Base-by-base conservation (phyloP, 2,888 invertebrate species). In the Auanema sp. region DNA sequence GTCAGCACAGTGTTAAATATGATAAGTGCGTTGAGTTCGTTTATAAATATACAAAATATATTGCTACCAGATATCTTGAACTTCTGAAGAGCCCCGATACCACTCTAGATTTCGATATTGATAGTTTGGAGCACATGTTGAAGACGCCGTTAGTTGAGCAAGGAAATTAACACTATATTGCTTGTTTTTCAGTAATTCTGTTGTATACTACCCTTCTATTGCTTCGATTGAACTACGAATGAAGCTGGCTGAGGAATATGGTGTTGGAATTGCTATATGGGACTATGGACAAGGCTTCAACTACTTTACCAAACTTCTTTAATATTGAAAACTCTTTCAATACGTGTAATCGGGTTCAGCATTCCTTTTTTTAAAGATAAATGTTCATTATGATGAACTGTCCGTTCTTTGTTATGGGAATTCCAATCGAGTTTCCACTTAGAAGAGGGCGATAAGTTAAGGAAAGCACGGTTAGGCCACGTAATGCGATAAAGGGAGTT, bases 261-360 rank as follows among this genome's bases (percentile, higher is more conserved):
- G 66, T n/a, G 58, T 76, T 8, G 81, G 77, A 10, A 64, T 79
- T 41, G 80, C 75, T 11, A 75, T 81, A 51, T 81, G 81, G 81
- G 81, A 81, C 24, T 71, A 81, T 55, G 81, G 81, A 10, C 81
- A 82, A 59, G 80, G 79, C 16, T 58, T 78, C 14, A 66, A 79
- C 52, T 62, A 71, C 62, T 77, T 76, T 55, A 62, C 71, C 8
- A 58, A 68, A 43, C 50, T 67, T 44, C 55, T 76, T 18, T 76
- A 71, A 49, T 33, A 5, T 8, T 33, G 8, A 33, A 33, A 5
- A 33, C 3, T 8, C 8, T 3, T 33, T 10, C 44, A 40, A 42
- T 55, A 33, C 33, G 33, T 33, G 33, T 33, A 8, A 5, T 33
- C 33, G 33, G 33, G 16, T 47, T 52, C 25, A 23, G 8, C 16